Evolutionary conservation across 2,113 vertebrate species (phyloP).

Genomic region (Thalassarche chlororhynchos): DNA sequence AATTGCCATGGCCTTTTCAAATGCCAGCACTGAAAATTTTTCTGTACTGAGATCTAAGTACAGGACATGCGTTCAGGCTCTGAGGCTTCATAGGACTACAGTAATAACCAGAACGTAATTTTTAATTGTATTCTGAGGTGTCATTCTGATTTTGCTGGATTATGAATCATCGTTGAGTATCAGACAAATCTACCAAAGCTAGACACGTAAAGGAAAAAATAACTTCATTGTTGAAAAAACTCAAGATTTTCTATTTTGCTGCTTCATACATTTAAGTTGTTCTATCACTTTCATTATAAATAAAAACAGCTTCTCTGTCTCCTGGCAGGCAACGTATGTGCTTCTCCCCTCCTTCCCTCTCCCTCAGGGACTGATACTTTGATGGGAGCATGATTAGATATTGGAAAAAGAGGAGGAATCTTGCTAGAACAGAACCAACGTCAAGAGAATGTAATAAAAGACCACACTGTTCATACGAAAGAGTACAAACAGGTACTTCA

Average conservation of each 20-base stretch:
- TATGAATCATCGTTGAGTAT: background rate
- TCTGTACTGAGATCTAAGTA: background rate
- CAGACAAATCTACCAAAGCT: background rate
- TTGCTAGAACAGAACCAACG: background rate
- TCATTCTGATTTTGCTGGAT: background rate
- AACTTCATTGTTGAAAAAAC: background rate
- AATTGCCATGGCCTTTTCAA: conserved; percentile 6
- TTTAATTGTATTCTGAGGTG: background rate
- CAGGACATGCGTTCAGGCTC: background rate
- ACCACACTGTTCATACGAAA: background rate
- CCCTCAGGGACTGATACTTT: background rate
- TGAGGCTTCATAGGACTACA: background rate
- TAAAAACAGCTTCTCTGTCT: background rate
- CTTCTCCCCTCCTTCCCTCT: background rate
- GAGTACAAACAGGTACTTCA: background rate
- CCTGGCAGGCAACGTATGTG: background rate
- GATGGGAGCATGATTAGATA: background rate
- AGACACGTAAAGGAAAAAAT: background rate
- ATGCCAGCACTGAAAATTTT: background rate
- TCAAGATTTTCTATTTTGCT: background rate
- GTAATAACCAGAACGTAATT: background rate
- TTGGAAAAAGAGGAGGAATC: background rate
- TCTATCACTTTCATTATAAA: background rate
- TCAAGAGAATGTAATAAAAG: background rate
- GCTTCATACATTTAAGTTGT: background rate